Conservation (phyloP, 2,888 invertebrate genomes). For the Pristionchus japonicus region DNA sequence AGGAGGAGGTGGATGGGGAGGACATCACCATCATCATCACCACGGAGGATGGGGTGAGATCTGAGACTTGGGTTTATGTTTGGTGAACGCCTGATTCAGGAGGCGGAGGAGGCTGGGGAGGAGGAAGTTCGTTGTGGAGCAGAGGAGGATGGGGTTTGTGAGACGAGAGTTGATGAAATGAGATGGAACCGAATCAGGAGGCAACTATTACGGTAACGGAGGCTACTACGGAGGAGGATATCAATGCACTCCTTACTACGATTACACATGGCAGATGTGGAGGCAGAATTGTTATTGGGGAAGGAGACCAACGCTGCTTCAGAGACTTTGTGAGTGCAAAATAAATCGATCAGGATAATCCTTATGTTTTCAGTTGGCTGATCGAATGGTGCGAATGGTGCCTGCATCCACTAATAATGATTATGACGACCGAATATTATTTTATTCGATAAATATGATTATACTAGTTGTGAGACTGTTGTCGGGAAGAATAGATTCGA, state of each 20-base stretch:
- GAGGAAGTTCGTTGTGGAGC: background rate
- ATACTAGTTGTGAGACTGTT: too few relatives aligned
- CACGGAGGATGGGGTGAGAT: background rate
- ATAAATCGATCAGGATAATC: too few relatives aligned
- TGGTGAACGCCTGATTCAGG: background rate
- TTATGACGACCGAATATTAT: too few relatives aligned
- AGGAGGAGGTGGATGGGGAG: background rate
- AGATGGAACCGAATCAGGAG: background rate
- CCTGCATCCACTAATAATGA: too few relatives aligned
- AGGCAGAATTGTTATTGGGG: constrained; percentile 30
- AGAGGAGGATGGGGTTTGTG: background rate
- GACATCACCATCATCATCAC: background rate
- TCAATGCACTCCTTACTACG: background rate
- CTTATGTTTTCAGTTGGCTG: background rate
- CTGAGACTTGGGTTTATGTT: too few relatives aligned
- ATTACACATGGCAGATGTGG: background rate
- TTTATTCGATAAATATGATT: too few relatives aligned
- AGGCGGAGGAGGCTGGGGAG: background rate
- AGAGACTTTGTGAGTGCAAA: too few relatives aligned
- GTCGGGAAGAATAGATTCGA: too few relatives aligned
- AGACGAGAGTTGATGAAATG: background rate
- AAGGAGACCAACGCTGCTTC: too few relatives aligned
- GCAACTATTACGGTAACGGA: background rate
- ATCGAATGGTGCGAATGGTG: background rate
- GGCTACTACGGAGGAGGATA: background rate